Percentiles rank a stretch among this genome's conserved stretches.
phyloP scores from a whole-genome alignment of 2,797 vertebrate species.

The Crocodylus rhombifer region DNA sequence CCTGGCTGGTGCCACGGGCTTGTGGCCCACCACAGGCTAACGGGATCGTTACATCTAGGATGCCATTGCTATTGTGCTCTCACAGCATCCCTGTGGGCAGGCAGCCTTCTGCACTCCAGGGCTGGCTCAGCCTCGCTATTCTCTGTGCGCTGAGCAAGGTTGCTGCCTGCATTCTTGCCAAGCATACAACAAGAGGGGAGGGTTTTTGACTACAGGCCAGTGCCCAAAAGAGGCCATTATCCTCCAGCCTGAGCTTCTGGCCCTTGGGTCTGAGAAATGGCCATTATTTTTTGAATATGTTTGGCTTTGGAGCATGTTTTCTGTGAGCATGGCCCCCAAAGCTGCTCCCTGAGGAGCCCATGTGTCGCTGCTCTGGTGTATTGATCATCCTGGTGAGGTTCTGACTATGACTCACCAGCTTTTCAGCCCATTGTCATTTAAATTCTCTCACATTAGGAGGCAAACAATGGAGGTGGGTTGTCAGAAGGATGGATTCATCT shows the following conservation, averaged over 20 bases:
- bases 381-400: not conserved
- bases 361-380: not conserved
- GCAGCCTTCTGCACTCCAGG: not conserved
- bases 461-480: not conserved
- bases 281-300: not conserved
- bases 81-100: not conserved
- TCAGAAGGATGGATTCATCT: not conserved
- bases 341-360: not conserved
- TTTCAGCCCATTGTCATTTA: constrained; percentile 15
- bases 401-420: not conserved
- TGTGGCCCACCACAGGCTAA: not conserved
- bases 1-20: not conserved
- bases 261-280: not conserved
- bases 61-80: not conserved
- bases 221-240: not conserved
- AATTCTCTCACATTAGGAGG: constrained; percentile 5
- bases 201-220: not conserved
- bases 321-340: not conserved
- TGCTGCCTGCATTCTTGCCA: not conserved
- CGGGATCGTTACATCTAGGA: not conserved
- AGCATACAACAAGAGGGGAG: not conserved
- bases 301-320: not conserved
- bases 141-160: not conserved
- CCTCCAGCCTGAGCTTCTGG: not conserved
- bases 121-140: not conserved